phyloP scores from a whole-genome alignment of 2,888 invertebrate genomes.

The Caenorhabditis doughertyi region DNA sequence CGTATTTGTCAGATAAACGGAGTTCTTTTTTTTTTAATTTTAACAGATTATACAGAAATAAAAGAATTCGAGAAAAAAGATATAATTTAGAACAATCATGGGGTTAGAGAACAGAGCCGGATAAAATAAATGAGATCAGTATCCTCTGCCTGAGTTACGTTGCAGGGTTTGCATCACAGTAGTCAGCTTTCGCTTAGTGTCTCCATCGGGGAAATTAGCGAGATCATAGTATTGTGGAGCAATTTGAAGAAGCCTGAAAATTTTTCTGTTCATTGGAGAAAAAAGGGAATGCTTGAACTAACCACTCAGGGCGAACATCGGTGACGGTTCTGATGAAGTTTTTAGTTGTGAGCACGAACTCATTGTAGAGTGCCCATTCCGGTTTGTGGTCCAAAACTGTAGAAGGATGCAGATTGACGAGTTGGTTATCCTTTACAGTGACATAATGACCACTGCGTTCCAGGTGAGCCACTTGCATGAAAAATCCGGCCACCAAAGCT shows the following conservation, averaged over 20 bases:
- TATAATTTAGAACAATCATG: constrained; percentile 2
- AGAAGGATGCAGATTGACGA: constrained; percentile 98
- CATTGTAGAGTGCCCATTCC: constrained; percentile 99
- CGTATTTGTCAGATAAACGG: neutral
- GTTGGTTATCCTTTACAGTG: constrained; percentile 99
- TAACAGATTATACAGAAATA: too few species aligned
- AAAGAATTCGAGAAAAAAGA: too few species aligned
- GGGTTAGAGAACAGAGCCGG: constrained; percentile 1
- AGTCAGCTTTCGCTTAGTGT: constrained; percentile 94
- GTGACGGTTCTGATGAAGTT: constrained; percentile 99
- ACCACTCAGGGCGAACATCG: constrained; percentile 94
- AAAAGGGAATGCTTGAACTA: neutral
- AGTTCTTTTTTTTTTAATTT: too few species aligned
- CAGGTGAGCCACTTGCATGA: constrained; percentile 99
- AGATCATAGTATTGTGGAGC: constrained; percentile 99
- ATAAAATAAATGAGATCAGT: constrained; percentile 38
- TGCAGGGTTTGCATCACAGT: constrained; percentile 59
- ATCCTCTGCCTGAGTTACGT: constrained; percentile 56
- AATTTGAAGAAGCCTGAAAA: constrained; percentile 90
- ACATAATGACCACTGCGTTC: constrained; percentile 98
- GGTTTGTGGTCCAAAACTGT: constrained; percentile 99
- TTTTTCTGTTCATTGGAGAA: neutral
- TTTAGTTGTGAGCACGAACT: constrained; percentile 99
- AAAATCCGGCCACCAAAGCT: constrained; percentile 97
- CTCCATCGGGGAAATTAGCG: constrained; percentile 97